Conservation (phyloP, 2,113 vertebrate genomes). For the Epinephelus fuscoguttatus region DNA sequence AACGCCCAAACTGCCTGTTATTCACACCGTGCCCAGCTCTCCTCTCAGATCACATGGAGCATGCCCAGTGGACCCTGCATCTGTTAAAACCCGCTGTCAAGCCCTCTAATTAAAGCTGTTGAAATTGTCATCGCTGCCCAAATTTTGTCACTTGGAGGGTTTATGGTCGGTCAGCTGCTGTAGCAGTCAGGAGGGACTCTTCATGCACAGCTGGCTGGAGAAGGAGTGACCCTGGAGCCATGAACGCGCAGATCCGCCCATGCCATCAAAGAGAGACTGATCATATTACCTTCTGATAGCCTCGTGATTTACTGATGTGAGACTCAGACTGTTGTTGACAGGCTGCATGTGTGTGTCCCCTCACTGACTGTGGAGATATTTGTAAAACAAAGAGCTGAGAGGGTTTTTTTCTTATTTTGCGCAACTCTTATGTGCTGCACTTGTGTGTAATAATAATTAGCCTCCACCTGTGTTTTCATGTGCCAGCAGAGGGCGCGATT, state of each 20-base stretch:
- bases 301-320: not conserved
- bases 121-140: constrained; percentile 16
- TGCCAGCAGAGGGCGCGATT: constrained; percentile 60
- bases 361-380: not conserved
- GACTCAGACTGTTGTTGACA: not conserved
- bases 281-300: not conserved
- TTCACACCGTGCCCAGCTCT: constrained; percentile 51
- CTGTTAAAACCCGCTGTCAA: constrained; percentile 45
- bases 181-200: constrained; percentile 1
- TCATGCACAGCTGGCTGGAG: constrained; percentile 47
- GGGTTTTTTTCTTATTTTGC: not conserved
- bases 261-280: constrained; percentile 5
- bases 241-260: constrained; percentile 50
- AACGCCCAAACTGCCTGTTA: constrained; percentile 68
- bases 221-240: constrained; percentile 65
- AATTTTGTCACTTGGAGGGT: constrained; percentile 23
- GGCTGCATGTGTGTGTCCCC: not conserved
- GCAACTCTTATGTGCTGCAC: not conserved
- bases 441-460: constrained; percentile 16
- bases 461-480: not conserved
- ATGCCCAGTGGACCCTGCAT: constrained; percentile 64
- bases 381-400: not conserved
- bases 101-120: constrained; percentile 37
- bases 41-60: constrained; percentile 59
- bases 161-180: constrained; percentile 8